A percentile compares a stretch with the other conserved stretches of the same genome.
These are phyloP conservation scores for Antrozous pallidus DNA, from an alignment of 2,797 vertebrate species.

Conservation along the genomic window DNA sequence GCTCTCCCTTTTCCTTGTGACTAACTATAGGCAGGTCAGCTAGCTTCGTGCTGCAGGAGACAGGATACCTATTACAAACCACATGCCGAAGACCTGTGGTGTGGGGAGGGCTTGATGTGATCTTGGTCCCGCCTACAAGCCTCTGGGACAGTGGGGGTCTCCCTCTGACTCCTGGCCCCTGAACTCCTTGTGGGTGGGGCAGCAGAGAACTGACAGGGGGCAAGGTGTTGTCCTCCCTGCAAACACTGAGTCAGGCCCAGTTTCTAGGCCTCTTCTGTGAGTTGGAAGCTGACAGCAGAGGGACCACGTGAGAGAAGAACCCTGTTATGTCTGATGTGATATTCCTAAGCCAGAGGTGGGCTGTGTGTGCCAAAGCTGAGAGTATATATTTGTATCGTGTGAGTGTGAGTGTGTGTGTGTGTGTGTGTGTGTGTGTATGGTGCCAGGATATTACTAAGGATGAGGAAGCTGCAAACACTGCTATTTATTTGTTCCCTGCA, in stretches of 20 bases:
- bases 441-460: no score
- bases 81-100: background rate
- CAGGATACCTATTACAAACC: background rate
- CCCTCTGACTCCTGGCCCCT: background rate
- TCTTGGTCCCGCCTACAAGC: no score
- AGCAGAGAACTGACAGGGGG: background rate
- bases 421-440: no score
- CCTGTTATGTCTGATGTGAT: background rate
- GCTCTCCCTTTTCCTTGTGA: no score
- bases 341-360: background rate
- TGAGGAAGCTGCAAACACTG: background rate
- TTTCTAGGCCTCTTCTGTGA: background rate
- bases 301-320: accelerated
- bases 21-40: background rate
- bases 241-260: background rate
- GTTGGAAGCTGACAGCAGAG: background rate
- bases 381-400: background rate
- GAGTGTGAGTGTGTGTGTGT: no score
- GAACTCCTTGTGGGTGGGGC: background rate
- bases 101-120: background rate
- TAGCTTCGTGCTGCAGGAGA: background rate
- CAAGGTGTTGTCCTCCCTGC: background rate
- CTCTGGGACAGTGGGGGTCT: no score
- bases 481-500: background rate
- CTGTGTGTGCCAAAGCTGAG: background rate